Evolutionary conservation across 2,113 vertebrate species (phyloP).

Genomic region (Uropsilus gracilis): DNA sequence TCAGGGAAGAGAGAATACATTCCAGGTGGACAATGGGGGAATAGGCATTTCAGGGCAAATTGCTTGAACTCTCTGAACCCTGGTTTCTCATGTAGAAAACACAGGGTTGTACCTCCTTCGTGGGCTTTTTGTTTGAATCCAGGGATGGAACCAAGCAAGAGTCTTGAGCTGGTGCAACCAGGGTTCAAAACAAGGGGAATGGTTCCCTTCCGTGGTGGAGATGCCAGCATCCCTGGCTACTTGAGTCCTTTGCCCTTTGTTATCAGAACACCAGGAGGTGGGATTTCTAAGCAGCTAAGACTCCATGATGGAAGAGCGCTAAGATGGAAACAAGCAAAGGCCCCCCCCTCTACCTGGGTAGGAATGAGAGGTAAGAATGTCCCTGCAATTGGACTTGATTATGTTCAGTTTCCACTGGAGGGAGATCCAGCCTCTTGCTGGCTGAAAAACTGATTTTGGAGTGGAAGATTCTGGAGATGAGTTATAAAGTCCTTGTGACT

Average conservation of each 20-base stretch:
- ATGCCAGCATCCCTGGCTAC: neutral
- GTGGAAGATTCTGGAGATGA: neutral
- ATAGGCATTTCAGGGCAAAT: neutral
- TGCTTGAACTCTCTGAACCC: neutral
- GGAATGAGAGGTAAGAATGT: neutral
- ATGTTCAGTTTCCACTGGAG: neutral
- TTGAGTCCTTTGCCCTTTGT: neutral
- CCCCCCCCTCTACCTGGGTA: neutral
- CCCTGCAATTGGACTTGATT: neutral
- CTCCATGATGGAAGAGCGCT: neutral
- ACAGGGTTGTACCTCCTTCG: neutral
- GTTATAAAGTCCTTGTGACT: accelerated
- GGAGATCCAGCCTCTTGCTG: neutral
- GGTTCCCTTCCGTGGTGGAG: neutral
- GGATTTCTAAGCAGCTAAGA: neutral
- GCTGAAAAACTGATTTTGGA: neutral
- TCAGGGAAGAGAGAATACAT: neutral
- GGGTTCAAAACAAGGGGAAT: neutral
- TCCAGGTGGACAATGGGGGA: neutral
- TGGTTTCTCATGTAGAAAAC: neutral
- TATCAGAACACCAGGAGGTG: neutral
- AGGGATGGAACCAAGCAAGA: neutral
- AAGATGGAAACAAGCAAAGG: conserved; percentile 17
- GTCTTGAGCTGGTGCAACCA: neutral
- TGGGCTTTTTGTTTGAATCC: neutral